Conservation (phyloP, 2,888 invertebrate species). For the Polyommatus icarus region DNA sequence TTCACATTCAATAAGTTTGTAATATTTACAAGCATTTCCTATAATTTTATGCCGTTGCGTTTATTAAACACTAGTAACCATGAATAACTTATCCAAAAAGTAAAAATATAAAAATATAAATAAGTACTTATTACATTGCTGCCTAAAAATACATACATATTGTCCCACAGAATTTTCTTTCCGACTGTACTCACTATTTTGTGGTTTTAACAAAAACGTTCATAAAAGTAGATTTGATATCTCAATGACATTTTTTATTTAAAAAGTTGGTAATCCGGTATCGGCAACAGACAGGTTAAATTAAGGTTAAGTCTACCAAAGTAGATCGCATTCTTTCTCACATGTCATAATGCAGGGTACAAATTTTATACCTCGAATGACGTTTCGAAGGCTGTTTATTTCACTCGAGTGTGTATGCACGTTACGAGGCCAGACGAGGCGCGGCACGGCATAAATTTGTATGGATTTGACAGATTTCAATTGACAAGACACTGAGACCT, state of each 20-base stretch:
- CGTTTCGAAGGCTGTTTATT: not conserved
- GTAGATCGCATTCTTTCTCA: constrained; percentile 38
- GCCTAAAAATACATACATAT: too few relatives aligned
- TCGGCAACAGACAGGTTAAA: constrained; percentile 2
- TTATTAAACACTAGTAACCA: not conserved
- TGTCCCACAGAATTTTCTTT: constrained; percentile 29
- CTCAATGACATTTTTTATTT: constrained; percentile 35
- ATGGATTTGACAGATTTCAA: too few relatives aligned
- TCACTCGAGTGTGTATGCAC: not conserved
- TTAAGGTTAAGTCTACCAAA: constrained; percentile 36
- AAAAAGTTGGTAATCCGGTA: constrained; percentile 31
- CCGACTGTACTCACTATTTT: constrained; percentile 33
- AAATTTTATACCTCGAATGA: not conserved
- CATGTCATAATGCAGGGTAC: not conserved
- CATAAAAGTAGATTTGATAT: constrained; percentile 37
- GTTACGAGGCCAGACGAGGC: too few relatives aligned
- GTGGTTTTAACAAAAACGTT: constrained; percentile 37
- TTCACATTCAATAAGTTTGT: too few relatives aligned
- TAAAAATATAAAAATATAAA: not conserved
- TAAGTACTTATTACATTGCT: too few relatives aligned
- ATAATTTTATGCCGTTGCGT: not conserved
- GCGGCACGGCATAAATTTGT: too few relatives aligned
- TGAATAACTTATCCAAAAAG: too few relatives aligned
- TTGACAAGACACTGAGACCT: too few relatives aligned
- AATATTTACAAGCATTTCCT: too few relatives aligned